phyloP scores from a whole-genome alignment of 1,140 invertebrate species.

The Coelopa frigida region DNA sequence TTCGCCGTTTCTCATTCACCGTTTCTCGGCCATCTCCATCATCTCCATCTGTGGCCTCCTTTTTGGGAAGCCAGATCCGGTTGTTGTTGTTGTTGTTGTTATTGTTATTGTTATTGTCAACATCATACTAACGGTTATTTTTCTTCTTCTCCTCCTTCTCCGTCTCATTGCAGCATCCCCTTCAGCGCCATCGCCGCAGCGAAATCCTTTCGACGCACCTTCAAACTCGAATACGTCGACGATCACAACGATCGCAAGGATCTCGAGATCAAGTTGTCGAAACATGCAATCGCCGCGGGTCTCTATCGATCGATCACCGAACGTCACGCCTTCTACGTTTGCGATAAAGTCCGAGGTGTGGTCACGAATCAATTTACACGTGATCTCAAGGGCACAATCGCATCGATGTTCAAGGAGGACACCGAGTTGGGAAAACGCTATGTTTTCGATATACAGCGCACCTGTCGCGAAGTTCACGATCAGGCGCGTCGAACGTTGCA shows the following conservation, averaged over 20 bases:
- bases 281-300: constrained; percentile 66
- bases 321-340: constrained; percentile 86
- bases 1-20: too few species aligned
- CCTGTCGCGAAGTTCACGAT: constrained; percentile 80
- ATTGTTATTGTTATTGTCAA: too few species aligned
- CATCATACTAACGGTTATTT: too few species aligned
- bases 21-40: too few species aligned
- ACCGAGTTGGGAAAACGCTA: constrained; percentile 79
- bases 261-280: constrained; percentile 73
- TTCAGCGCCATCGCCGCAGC: constrained; percentile 77
- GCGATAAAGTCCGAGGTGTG: constrained; percentile 78
- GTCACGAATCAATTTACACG: constrained; percentile 82
- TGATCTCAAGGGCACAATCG: constrained; percentile 85
- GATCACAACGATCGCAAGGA: constrained; percentile 61
- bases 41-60: too few species aligned
- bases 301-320: constrained; percentile 83
- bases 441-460: constrained; percentile 81
- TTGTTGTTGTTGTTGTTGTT: too few species aligned
- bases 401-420: constrained; percentile 84
- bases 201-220: constrained; percentile 63
- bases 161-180: constrained; percentile 58
- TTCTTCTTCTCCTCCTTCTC: constrained; percentile 15
- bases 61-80: too few species aligned
- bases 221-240: constrained; percentile 67
- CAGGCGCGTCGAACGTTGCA: constrained; percentile 69